Base-by-base conservation (phyloP, 1,140 invertebrate genomes). In the Habropoda laboriosa region DNA sequence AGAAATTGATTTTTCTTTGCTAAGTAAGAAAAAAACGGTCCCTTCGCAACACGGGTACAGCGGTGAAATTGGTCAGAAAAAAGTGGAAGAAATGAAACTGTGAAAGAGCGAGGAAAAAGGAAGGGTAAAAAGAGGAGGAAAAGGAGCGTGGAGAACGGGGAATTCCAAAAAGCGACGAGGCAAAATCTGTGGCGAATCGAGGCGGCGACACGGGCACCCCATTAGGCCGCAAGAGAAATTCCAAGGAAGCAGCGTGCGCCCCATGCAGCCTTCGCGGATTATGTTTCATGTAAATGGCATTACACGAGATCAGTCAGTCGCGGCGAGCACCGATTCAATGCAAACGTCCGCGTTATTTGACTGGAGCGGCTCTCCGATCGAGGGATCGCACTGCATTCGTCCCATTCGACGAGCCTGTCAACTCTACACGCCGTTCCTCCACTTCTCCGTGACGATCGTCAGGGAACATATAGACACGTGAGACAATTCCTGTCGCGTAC, bases 221-320 rank as follows among this genome's bases (percentile, higher is more conserved):
- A 74, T 74, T 64, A 66, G 35, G 30, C 42, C n/a, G 32, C 32
- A 2, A 40, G 32, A 60, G 58, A 21, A 64, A 64, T 74, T 74
- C 58, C 58, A 74, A n/a, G n/a, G 24, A 61, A 40, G n/a, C 57
- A 32, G 16, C 40, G 13, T 10, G 32, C n/a, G 27, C 57, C 45
- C 18, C 16, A 30, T 68, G 40, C 30, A 47, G n/a, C 30, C 47
- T 61, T 49, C 51, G 61, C 49, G 58, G 72, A 83, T 85, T 80
- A 80, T 76, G 77, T 85, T 85, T 83, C 67, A 63, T 74, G 78
- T 81, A 85, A 86, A 85, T 81, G 63, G 70, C 63, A 57, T 81
- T 85, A 76, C 72, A 57, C 70, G 71, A 81, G 82, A 84, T 74
- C 73, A 55, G 60, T 78, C 60, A 83, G 45, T 77, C 45, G 63